Conservation (phyloP, 1,140 invertebrate genomes). For the Amphibalanus amphitrite region DNA sequence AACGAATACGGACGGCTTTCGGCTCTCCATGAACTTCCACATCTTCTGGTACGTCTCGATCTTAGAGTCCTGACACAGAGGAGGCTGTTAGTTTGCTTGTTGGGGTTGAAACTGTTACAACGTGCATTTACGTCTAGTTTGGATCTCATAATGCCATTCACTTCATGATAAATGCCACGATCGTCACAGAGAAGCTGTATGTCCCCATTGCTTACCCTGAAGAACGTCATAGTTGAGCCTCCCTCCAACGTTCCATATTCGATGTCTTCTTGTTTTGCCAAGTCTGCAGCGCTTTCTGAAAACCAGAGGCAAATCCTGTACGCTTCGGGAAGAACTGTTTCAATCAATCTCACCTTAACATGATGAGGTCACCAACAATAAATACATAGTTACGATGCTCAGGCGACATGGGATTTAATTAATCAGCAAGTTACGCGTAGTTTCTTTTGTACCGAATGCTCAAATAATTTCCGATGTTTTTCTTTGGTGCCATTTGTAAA, state of each 20-base stretch:
- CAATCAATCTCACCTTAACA: background rate
- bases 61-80: conserved; percentile 80
- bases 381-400: background rate
- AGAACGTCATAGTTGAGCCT: conserved; percentile 96
- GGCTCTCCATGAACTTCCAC: conserved; percentile 88
- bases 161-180: too few relatives aligned
- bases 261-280: conserved; percentile 83
- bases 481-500: too few relatives aligned
- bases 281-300: conserved; percentile 71
- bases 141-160: too few relatives aligned
- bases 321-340: background rate
- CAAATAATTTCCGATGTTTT: background rate
- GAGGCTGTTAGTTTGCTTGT: too few relatives aligned
- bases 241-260: too few relatives aligned
- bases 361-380: background rate
- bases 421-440: background rate
- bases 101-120: too few relatives aligned
- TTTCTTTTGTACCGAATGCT: background rate
- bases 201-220: conserved; percentile 58
- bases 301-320: background rate
- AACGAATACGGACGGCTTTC: conserved; percentile 63
- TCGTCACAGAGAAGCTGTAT: too few relatives aligned
- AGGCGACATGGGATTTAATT: background rate
- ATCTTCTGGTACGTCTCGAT: conserved; percentile 92
- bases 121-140: too few relatives aligned